These are phyloP conservation scores for Pterocles gutturalis DNA, from an alignment of 2,113 vertebrate genomes.

Conservation along the genomic window DNA sequence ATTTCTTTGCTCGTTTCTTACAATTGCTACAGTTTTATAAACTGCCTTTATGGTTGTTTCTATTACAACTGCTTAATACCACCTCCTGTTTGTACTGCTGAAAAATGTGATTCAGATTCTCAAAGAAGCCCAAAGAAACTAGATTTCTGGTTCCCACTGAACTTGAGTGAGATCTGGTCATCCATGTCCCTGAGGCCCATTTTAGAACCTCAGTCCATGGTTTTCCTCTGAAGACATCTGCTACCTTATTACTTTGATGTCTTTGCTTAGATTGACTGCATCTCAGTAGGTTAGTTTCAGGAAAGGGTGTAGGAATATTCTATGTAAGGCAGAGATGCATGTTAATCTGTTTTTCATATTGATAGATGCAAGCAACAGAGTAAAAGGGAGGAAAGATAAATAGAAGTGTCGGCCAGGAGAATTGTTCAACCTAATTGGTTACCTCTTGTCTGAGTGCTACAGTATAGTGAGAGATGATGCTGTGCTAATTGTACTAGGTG, in stretches of 20 bases:
- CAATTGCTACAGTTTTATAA: background rate
- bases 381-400: background rate
- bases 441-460: background rate
- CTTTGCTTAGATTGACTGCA: background rate
- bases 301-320: background rate
- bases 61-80: background rate
- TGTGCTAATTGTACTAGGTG: background rate
- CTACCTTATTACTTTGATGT: background rate
- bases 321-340: background rate
- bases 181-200: background rate
- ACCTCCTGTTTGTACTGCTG: background rate
- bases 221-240: background rate
- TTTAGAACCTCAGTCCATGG: background rate
- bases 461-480: background rate
- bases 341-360: background rate
- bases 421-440: background rate
- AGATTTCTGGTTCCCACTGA: background rate
- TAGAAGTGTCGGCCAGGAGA: background rate
- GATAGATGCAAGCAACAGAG: background rate
- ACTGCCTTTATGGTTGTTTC: background rate
- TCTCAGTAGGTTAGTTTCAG: background rate
- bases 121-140: background rate
- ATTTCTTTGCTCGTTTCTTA: background rate
- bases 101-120: background rate
- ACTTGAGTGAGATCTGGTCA: background rate